phyloP scores from a whole-genome alignment of 2,797 vertebrate genomes.

The Eulemur albifrons region DNA sequence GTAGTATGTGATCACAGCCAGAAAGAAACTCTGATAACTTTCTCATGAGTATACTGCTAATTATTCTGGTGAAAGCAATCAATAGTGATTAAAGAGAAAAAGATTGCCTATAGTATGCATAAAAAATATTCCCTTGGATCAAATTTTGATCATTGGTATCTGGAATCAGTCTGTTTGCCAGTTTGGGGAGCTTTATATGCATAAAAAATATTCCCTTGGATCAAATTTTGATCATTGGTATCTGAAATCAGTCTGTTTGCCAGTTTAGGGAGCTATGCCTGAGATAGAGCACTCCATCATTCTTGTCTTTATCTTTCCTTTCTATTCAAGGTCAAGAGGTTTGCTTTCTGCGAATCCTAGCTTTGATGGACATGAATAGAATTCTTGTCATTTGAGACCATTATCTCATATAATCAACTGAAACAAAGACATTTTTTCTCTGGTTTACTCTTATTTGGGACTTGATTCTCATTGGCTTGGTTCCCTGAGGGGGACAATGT shows the following conservation, averaged over 20 bases:
- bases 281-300: background rate
- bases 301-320: constrained; percentile 19
- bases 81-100: background rate
- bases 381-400: constrained; percentile 56
- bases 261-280: background rate
- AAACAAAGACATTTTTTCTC: constrained; percentile 62
- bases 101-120: background rate
- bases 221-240: background rate
- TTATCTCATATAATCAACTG: constrained; percentile 58
- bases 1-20: background rate
- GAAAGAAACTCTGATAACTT: background rate
- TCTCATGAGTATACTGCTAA: background rate
- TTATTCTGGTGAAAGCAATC: constrained; percentile 1
- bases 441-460: constrained; percentile 46
- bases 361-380: constrained; percentile 40
- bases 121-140: background rate
- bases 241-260: background rate
- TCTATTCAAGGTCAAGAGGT: constrained; percentile 40
- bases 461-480: constrained; percentile 45
- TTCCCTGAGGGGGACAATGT: constrained; percentile 18
- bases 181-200: background rate
- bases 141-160: background rate
- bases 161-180: background rate
- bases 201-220: background rate
- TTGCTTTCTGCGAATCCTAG: constrained; percentile 51